Evolutionary conservation across 2,888 invertebrate species (phyloP).

Genomic region (Mechanitis messenoides): DNA sequence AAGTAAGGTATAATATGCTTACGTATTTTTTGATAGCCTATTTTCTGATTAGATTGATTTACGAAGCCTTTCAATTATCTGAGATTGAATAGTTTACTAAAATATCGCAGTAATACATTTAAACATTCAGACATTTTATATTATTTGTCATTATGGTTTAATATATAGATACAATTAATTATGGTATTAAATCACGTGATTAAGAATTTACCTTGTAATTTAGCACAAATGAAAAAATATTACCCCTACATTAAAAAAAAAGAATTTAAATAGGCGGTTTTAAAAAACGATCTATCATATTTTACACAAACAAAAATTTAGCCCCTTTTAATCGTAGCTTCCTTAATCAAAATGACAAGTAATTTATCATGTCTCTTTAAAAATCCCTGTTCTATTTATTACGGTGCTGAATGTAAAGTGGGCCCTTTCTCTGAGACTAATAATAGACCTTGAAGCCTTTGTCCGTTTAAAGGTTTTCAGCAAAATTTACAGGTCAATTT

Average conservation of each 20-base stretch:
- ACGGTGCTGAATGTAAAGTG: slow-evolving; percentile 41
- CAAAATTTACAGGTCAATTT: background rate
- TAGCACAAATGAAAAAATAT: background rate
- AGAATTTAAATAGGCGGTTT: slow-evolving; percentile 8
- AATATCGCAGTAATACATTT: slow-evolving; percentile 34
- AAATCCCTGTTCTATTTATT: slow-evolving; percentile 50
- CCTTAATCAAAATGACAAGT: slow-evolving; percentile 45
- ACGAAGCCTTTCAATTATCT: slow-evolving; percentile 62
- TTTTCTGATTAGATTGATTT: slow-evolving; percentile 58
- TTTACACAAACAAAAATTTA: slow-evolving; percentile 29
- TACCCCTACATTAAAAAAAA: background rate
- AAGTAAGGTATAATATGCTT: too few relatives aligned
- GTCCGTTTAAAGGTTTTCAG: slow-evolving; percentile 1
- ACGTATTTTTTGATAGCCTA: slow-evolving; percentile 34
- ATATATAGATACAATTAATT: background rate
- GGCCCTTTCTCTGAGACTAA: slow-evolving; percentile 51
- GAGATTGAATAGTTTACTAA: slow-evolving; percentile 50
- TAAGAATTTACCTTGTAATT: background rate
- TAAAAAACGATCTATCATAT: slow-evolving; percentile 17
- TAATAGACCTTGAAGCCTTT: slow-evolving; percentile 32
- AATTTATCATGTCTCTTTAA: slow-evolving; percentile 47
- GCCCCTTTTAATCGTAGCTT: slow-evolving; percentile 33
- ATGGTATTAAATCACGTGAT: background rate
- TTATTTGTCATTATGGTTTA: too few relatives aligned
- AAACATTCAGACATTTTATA: background rate